A percentile compares a stretch with the other conserved stretches of the same genome.
Evolutionary conservation across 2,888 invertebrate genomes (phyloP).

Genomic region (Graphium colonna): DNA sequence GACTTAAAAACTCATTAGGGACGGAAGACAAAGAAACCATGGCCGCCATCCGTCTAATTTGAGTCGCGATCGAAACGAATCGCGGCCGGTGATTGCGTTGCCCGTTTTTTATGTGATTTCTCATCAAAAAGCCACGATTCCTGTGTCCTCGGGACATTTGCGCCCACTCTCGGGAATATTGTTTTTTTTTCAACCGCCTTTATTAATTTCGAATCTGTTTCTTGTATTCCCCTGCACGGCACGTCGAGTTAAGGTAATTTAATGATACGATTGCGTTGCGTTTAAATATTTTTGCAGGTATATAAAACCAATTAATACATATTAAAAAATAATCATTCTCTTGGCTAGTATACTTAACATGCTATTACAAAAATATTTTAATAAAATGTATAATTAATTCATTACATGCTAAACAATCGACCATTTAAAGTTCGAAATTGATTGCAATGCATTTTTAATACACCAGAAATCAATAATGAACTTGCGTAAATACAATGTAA

Average conservation of each 20-base stretch:
- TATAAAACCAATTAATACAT: no score
- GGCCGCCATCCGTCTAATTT: slow-evolving; percentile 71
- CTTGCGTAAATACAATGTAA: neutral
- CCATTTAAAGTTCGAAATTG: no score
- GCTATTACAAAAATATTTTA: no score
- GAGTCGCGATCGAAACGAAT: slow-evolving; percentile 75
- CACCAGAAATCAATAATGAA: neutral
- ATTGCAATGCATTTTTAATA: no score
- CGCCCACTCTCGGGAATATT: neutral
- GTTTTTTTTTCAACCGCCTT: neutral
- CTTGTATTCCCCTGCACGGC: neutral
- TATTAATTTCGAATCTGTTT: neutral
- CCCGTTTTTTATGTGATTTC: slow-evolving; percentile 59
- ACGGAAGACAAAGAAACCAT: slow-evolving; percentile 75
- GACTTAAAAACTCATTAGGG: slow-evolving; percentile 80
- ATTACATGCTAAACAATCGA: no score
- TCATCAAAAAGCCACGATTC: slow-evolving; percentile 8
- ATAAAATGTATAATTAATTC: no score
- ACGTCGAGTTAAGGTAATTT: no score
- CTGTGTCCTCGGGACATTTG: slow-evolving; percentile 14
- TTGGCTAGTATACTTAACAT: no score
- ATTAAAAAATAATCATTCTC: no score
- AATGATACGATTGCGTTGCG: no score
- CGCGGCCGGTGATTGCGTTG: slow-evolving; percentile 63
- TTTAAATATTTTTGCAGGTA: no score